Percentiles rank a stretch among this genome's conserved stretches.
Evolutionary conservation across 2,113 vertebrate genomes (phyloP).

Genomic region (Elgaria multicarinata): DNA sequence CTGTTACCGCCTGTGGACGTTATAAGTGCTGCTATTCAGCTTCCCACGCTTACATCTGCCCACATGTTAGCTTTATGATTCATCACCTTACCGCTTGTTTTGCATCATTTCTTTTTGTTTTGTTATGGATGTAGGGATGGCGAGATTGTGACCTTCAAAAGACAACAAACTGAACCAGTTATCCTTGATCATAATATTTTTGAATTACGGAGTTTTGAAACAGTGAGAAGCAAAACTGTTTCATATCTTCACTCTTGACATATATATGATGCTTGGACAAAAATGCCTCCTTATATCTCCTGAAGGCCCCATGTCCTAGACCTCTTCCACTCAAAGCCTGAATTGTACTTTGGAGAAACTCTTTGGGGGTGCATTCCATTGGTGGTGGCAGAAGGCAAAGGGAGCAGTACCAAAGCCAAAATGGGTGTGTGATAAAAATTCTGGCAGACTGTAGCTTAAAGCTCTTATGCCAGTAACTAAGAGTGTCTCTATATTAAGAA

Average conservation of each 20-base stretch:
- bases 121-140: constrained; percentile 31
- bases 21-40: constrained; percentile 20
- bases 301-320: background rate
- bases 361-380: no score
- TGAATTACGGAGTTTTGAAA: constrained; percentile 7
- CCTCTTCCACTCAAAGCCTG: background rate
- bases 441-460: no score
- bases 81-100: constrained; percentile 12
- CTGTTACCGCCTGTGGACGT: constrained; percentile 26
- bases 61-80: constrained; percentile 20
- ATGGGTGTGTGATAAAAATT: no score
- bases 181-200: background rate
- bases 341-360: no score
- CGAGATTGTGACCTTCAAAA: constrained; percentile 36
- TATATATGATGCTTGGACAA: background rate
- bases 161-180: constrained; percentile 27
- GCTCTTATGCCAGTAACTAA: no score
- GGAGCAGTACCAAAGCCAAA: no score
- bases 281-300: background rate
- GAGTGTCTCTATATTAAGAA: no score
- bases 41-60: background rate
- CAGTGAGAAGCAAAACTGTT: background rate
- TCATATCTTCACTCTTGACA: background rate
- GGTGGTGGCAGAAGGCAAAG: no score
- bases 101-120: background rate